These are phyloP conservation scores for Meta bourneti DNA, from an alignment of 2,888 invertebrate species.

Conservation along the genomic window DNA sequence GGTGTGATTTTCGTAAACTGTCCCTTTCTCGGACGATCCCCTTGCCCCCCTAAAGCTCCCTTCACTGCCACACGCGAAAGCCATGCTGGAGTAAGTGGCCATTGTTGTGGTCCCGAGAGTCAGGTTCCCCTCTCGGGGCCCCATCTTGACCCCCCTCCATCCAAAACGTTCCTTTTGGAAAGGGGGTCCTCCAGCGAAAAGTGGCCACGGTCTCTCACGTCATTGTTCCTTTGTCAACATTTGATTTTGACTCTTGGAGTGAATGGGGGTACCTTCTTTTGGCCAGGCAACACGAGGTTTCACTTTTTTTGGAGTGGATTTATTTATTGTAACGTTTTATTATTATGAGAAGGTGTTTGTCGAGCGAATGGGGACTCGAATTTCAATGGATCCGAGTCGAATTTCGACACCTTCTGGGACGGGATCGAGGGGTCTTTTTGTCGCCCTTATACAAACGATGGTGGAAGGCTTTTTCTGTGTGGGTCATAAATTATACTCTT, in stretches of 20 bases:
- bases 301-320: constrained; percentile 67
- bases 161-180: not conserved
- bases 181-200: not conserved
- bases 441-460: not conserved
- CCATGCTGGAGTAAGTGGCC: constrained; percentile 25
- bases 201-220: not conserved
- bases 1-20: not conserved
- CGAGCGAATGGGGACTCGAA: constrained; percentile 60
- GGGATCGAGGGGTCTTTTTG: not conserved
- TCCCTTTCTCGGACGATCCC: not conserved
- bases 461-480: not conserved
- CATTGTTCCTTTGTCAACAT: constrained; percentile 69
- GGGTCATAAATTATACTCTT: not conserved
- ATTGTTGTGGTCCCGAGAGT: constrained; percentile 3
- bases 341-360: constrained; percentile 63
- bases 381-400: constrained; percentile 69
- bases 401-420: constrained; percentile 61
- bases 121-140: not conserved
- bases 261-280: constrained; percentile 25
- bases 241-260: constrained; percentile 66
- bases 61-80: not conserved
- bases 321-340: constrained; percentile 66
- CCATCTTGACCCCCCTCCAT: no score
- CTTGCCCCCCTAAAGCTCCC: not conserved
- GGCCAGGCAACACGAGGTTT: constrained; percentile 39